phyloP scores from a whole-genome alignment of 2,113 vertebrate genomes.

The Hippoglossus stenolepis region DNA sequence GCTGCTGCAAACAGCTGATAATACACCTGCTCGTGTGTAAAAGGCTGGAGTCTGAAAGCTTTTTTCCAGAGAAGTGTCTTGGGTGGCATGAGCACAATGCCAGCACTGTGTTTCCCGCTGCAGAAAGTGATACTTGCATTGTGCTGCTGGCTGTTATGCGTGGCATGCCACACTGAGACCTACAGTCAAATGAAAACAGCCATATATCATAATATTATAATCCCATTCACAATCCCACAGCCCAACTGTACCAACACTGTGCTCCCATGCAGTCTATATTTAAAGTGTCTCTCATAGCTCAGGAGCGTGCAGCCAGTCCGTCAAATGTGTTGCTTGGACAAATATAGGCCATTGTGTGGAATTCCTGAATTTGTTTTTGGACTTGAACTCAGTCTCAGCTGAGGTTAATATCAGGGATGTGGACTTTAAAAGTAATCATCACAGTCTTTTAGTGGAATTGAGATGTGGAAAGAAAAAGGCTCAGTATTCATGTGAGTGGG shows the following conservation, averaged over 20 bases:
- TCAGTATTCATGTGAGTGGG: too few species aligned
- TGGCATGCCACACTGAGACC: conserved; percentile 64
- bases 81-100: conserved; percentile 29
- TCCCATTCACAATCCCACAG: conserved; percentile 80
- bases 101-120: conserved; percentile 18
- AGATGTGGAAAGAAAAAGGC: neutral
- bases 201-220: conserved; percentile 84
- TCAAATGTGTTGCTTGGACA: conserved; percentile 56
- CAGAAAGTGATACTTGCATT: conserved; percentile 58
- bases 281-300: conserved; percentile 76
- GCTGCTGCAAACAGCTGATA: neutral
- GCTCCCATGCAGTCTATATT: conserved; percentile 76
- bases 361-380: conserved; percentile 50
- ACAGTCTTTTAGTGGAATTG: conserved; percentile 15
- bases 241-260: conserved; percentile 84
- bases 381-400: conserved; percentile 19
- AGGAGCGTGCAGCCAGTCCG: conserved; percentile 58
- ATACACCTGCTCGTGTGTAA: conserved; percentile 21
- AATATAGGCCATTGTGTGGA: conserved; percentile 62
- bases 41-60: conserved; percentile 35
- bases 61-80: conserved; percentile 26
- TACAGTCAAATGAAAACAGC: conserved; percentile 66
- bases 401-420: conserved; percentile 4
- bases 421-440: neutral
- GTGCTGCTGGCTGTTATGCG: conserved; percentile 56